Evolutionary conservation across 2,888 invertebrate species (phyloP).

Genomic region (Eupithecia subumbrata): DNA sequence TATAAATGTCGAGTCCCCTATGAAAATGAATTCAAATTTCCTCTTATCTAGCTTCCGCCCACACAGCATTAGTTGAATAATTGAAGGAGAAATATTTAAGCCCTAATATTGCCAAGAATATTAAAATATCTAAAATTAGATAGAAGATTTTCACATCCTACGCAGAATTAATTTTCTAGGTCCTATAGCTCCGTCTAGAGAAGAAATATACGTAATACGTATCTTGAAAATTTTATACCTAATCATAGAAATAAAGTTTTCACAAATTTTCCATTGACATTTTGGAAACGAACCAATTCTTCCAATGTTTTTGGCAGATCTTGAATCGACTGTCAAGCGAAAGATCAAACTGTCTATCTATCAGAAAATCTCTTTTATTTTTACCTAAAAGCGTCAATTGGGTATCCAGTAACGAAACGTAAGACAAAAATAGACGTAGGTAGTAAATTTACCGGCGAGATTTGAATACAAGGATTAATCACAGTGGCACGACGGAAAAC

Average conservation of each 20-base stretch:
- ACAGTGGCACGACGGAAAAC: slow-evolving; percentile 59
- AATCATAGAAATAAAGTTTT: background rate
- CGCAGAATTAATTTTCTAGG: background rate
- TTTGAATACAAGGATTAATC: slow-evolving; percentile 74
- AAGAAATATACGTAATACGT: background rate
- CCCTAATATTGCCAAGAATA: background rate
- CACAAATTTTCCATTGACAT: slow-evolving; percentile 2
- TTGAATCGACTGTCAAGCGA: background rate
- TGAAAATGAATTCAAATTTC: background rate
- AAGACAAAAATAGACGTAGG: background rate
- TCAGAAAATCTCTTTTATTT: background rate
- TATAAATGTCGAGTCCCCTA: background rate
- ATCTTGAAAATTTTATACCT: background rate
- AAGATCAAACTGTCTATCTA: background rate
- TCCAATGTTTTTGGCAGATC: background rate
- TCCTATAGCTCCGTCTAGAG: background rate
- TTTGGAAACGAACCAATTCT: slow-evolving; percentile 10
- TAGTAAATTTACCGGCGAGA: slow-evolving; percentile 35
- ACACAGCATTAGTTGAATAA: background rate
- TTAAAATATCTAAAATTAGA: background rate
- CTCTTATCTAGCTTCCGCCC: background rate
- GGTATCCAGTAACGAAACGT: slow-evolving; percentile 3
- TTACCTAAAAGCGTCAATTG: background rate
- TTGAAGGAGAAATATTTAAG: background rate
- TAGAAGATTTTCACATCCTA: background rate